These are phyloP conservation scores for Esox niger DNA, from an alignment of 2,113 vertebrate genomes.

Conservation along the genomic window DNA sequence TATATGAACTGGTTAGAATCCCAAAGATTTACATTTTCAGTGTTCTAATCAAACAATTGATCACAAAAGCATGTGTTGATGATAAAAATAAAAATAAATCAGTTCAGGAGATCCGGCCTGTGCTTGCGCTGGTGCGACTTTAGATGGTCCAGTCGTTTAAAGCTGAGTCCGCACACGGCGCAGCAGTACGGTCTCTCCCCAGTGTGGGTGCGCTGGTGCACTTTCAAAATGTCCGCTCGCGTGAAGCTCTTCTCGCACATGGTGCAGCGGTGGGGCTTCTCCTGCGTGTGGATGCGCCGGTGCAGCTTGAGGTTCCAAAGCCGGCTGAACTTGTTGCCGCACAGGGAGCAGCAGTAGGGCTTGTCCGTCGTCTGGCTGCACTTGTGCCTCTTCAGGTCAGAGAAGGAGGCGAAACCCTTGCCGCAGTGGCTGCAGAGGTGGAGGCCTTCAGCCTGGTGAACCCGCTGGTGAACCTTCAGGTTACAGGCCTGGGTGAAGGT, in stretches of 20 bases:
- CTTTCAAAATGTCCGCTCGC: conserved; percentile 71
- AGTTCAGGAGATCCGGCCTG: conserved; percentile 44
- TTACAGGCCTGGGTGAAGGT: conserved; percentile 71
- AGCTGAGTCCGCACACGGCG: conserved; percentile 70
- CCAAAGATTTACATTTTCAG: not conserved
- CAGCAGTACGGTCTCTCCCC: conserved; percentile 76
- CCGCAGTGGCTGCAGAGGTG: conserved; percentile 80
- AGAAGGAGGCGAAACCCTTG: conserved; percentile 73
- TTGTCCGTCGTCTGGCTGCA: conserved; percentile 68
- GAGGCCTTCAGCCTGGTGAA: conserved; percentile 76
- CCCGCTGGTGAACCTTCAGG: conserved; percentile 72
- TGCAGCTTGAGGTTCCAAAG: conserved; percentile 77
- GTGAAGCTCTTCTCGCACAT: conserved; percentile 78
- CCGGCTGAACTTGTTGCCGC: conserved; percentile 74
- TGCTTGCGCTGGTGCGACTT: conserved; percentile 72
- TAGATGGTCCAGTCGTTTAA: conserved; percentile 75
- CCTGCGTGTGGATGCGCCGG: conserved; percentile 73
- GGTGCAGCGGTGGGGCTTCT: conserved; percentile 72
- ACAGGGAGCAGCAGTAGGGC: conserved; percentile 69
- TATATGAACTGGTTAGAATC: not conserved
- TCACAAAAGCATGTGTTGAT: too few species aligned
- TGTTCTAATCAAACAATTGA: too few species aligned
- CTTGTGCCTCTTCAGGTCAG: conserved; percentile 74
- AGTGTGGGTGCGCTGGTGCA: conserved; percentile 75
- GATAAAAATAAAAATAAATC: too few species aligned